Evolutionary conservation across 1,140 invertebrate species (phyloP), one percentile per base, ranked within the genome.

Genomic region (Idris sp.): DNA sequence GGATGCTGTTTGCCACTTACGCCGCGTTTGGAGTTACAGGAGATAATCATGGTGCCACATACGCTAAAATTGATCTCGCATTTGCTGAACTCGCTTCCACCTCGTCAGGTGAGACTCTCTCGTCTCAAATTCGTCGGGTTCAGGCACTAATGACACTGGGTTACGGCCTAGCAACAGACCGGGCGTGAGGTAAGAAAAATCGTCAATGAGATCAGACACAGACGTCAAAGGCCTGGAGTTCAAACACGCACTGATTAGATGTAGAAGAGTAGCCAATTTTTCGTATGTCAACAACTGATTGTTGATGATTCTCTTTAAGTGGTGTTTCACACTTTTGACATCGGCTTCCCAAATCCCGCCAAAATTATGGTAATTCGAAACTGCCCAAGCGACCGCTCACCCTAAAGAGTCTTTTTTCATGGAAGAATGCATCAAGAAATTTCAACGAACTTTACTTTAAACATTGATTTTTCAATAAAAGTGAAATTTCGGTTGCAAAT

Each of bases 301-400:
- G 4, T 64, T 58, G 71, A 49, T 15, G 7, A 36, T 13, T 14
- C 33, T 14, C 6, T 36, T 36, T 5, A 36, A 14, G 33, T 36
- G 33, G 14, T 36, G 41, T 28, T 71, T 64, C 2, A 62, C 43
- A 8, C 56, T 64, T 67, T 59, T 69, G 9, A 62, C 49, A 0
- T 76, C 77, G 40, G 61, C 62, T 30, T 78, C 73, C 44, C 48
- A 61, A 13, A 78, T 43, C n/a, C 77, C 75, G 0, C 62, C 62
- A 18, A 77, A 72, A 35, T 79, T 54, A 7, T 74, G 69, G 4
- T n/a, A n/a, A n/a, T n/a, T n/a, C n/a, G n/a, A n/a, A n/a, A 18
- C 28, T 56, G 1, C 1, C 2, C 3, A 35, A 10, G 28, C 44
- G 4, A 10, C 36, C 43, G 4, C 43, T 43, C 8, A 11, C 51